These are phyloP conservation scores for Calliopsis andreniformis DNA, from an alignment of 1,140 invertebrate genomes.

Conservation along the genomic window DNA sequence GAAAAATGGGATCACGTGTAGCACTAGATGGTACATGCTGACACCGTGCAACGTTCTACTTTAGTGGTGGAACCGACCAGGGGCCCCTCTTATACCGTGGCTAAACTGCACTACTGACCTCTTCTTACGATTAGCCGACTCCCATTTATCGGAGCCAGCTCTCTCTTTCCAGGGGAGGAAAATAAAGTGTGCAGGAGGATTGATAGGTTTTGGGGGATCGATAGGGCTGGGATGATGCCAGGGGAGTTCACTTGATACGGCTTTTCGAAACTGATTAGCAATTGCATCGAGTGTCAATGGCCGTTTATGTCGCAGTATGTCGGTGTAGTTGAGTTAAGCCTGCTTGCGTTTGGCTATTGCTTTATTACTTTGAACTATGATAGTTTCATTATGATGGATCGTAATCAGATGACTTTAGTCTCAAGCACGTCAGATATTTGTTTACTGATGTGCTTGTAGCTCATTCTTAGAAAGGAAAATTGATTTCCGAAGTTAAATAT, in stretches of 20 bases:
- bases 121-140: conserved; percentile 58
- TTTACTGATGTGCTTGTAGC: too few relatives aligned
- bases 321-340: neutral
- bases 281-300: conserved; percentile 30
- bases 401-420: too few relatives aligned
- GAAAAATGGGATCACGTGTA: conserved; percentile 55
- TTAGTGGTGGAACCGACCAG: conserved; percentile 54
- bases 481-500: neutral
- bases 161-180: conserved; percentile 45
- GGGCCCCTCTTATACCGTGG: conserved; percentile 59
- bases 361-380: neutral
- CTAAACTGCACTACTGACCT: conserved; percentile 64
- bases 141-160: conserved; percentile 47
- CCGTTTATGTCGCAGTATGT: neutral
- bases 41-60: conserved; percentile 55
- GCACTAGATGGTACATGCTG: conserved; percentile 51
- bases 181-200: conserved; percentile 33
- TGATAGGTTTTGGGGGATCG: too few relatives aligned
- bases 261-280: conserved; percentile 1
- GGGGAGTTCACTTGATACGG: neutral
- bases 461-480: neutral
- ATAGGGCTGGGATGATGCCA: conserved; percentile 1
- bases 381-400: too few relatives aligned
- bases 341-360: neutral
- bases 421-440: too few relatives aligned